Conservation (phyloP, 2,888 invertebrate genomes). For the Epirrhoe alternata region DNA sequence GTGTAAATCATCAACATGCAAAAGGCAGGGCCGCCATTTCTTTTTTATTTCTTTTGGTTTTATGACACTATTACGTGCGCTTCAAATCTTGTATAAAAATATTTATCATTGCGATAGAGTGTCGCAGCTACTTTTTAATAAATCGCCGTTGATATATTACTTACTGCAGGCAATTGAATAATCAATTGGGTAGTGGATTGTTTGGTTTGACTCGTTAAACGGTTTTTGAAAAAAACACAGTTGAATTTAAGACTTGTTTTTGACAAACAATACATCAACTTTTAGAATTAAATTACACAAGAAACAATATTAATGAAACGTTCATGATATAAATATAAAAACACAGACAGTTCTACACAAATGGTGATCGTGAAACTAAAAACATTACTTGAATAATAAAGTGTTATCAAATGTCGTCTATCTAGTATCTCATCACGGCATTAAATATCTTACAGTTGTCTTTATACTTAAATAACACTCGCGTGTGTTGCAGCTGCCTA, state of each 20-base stretch:
- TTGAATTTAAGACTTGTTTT: neutral
- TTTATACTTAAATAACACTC: slow-evolving; percentile 18
- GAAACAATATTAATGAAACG: neutral
- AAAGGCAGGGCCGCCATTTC: slow-evolving; percentile 45
- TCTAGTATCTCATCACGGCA: slow-evolving; percentile 20
- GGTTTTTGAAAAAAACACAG: neutral
- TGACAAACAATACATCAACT: neutral
- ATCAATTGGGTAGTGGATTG: slow-evolving; percentile 10
- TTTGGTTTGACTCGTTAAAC: slow-evolving; percentile 3
- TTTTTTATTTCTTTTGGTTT: slow-evolving; percentile 43
- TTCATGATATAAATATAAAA: neutral
- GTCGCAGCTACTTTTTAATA: slow-evolving; percentile 35
- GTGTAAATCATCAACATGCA: slow-evolving; percentile 47
- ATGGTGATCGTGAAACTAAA: slow-evolving; percentile 9
- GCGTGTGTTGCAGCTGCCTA: slow-evolving; percentile 32
- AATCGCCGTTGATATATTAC: slow-evolving; percentile 27
- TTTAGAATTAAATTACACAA: neutral
- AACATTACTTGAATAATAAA: slow-evolving; percentile 5
- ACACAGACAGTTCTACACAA: neutral
- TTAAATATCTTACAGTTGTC: slow-evolving; percentile 25
- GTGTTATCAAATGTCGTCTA: slow-evolving; percentile 17
- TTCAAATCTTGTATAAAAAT: slow-evolving; percentile 46
- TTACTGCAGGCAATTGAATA: slow-evolving; percentile 27
- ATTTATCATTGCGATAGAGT: slow-evolving; percentile 43
- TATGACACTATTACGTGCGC: slow-evolving; percentile 44